Conservation (phyloP, 2,797 vertebrate genomes). For the Leontopithecus rosalia region DNA sequence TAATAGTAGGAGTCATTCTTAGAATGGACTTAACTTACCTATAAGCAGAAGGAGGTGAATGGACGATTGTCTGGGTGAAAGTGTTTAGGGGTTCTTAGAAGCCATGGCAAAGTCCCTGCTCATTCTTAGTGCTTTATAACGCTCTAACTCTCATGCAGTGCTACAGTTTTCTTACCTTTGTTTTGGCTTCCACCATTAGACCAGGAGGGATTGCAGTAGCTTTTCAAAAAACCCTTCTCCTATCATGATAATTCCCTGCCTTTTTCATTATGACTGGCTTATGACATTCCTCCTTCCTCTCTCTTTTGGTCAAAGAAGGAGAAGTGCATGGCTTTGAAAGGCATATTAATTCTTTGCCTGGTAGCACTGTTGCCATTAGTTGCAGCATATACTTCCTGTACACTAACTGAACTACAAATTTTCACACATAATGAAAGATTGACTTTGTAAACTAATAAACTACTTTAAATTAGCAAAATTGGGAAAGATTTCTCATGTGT, state of each 20-base stretch:
- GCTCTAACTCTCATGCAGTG: neutral
- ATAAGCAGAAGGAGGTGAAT: neutral
- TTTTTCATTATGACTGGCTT: neutral
- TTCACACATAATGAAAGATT: neutral
- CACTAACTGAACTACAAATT: neutral
- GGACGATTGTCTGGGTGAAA: neutral
- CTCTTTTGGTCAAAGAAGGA: conserved; percentile 42
- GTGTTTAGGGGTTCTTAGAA: neutral
- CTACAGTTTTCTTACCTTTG: neutral
- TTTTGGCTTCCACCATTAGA: neutral
- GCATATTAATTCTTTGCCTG: neutral
- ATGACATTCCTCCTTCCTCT: neutral
- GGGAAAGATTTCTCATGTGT: conserved; percentile 4
- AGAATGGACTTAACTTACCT: neutral
- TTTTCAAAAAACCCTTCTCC: neutral
- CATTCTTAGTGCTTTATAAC: neutral
- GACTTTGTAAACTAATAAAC: conserved; percentile 22
- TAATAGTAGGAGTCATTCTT: neutral
- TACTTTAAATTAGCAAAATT: conserved; percentile 26
- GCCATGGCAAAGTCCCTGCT: neutral
- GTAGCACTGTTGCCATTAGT: neutral
- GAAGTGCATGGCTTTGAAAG: neutral
- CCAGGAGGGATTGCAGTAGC: neutral
- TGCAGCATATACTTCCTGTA: neutral
- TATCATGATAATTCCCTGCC: neutral